These are phyloP conservation scores for Stictonetta naevosa DNA, from an alignment of 2,113 vertebrate genomes.

Conservation along the genomic window DNA sequence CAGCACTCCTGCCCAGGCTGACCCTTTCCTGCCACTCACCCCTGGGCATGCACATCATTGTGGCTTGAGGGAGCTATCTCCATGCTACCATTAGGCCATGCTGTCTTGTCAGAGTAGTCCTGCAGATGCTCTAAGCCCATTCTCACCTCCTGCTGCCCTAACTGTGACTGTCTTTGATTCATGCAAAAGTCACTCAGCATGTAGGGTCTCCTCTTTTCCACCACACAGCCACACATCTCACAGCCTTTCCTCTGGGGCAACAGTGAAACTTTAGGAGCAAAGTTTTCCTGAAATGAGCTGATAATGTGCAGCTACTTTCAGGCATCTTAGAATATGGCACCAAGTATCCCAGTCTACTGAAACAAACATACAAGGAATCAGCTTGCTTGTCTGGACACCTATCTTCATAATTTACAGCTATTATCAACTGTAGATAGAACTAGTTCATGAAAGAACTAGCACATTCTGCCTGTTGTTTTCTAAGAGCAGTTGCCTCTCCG, in stretches of 20 bases:
- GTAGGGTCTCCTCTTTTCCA: rapidly evolving
- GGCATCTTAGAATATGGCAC: neutral
- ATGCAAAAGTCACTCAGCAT: neutral
- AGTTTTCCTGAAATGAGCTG: neutral
- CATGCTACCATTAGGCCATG: neutral
- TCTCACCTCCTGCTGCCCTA: neutral
- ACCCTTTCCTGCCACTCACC: neutral
- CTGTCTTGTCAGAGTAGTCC: neutral
- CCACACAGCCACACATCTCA: too few relatives aligned
- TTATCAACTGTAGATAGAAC: neutral
- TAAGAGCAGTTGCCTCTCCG: neutral
- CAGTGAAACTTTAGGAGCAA: neutral
- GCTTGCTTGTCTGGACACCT: neutral
- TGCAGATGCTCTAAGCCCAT: neutral
- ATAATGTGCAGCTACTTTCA: neutral
- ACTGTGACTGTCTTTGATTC: neutral
- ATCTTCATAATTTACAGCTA: neutral
- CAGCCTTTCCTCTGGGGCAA: neutral
- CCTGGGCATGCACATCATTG: neutral
- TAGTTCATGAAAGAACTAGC: neutral
- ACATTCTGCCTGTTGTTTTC: neutral
- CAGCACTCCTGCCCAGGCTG: neutral
- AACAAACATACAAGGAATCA: neutral
- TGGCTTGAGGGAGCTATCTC: neutral
- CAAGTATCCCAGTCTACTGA: neutral